phyloP scores from a whole-genome alignment of 35 echinoderm and acorn worm genomes.

The Ptychodera flava region DNA sequence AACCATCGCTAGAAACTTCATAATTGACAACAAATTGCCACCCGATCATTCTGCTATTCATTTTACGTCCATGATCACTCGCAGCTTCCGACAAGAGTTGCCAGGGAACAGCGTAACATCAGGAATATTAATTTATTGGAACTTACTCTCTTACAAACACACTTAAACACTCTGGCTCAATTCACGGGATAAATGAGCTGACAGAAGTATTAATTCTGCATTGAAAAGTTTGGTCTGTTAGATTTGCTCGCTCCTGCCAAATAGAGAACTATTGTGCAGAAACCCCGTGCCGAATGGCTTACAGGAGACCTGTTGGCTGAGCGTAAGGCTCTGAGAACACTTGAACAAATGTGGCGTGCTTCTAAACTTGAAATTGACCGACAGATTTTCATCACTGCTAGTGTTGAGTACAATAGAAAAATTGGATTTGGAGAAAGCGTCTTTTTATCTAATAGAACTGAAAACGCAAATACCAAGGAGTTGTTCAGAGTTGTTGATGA shows the following conservation, averaged over 20 bases:
- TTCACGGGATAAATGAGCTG: neutral
- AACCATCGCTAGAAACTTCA: neutral
- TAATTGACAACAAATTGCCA: neutral
- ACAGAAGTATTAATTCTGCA: neutral
- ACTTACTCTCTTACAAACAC: neutral
- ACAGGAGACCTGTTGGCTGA: neutral
- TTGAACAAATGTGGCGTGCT: slow-evolving; percentile 10
- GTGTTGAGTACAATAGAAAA: slow-evolving; percentile 10
- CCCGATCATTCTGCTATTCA: neutral
- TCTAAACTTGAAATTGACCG: slow-evolving; percentile 14
- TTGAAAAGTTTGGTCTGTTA: neutral
- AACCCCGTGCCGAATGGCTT: too few species aligned
- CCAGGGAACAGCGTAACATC: neutral
- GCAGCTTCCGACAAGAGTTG: neutral
- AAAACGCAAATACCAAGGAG: too few species aligned
- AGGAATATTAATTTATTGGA: neutral
- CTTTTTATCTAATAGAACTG: neutral
- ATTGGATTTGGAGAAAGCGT: neutral
- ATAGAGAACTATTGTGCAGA: neutral
- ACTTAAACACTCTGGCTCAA: neutral
- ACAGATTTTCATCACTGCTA: slow-evolving; percentile 17
- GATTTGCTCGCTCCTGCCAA: neutral
- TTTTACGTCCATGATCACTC: neutral
- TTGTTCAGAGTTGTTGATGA: too few species aligned
- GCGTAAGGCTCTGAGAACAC: neutral